Conservation (phyloP, 2,797 vertebrate genomes). For the Chanos chanos region DNA sequence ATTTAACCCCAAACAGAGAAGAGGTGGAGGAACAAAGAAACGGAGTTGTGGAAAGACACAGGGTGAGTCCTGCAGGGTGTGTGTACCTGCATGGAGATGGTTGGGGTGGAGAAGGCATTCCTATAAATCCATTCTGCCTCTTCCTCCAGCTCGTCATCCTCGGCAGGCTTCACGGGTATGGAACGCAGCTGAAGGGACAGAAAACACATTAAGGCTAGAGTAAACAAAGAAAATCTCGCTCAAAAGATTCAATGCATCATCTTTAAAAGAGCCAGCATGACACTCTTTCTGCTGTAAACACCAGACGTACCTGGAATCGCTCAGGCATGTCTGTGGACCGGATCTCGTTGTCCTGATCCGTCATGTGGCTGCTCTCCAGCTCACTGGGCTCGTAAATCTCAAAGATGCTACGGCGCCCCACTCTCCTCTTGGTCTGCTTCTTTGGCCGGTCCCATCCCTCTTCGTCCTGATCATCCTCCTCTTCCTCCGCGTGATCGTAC, state of each 20-base stretch:
- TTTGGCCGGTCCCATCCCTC: slow-evolving; percentile 91
- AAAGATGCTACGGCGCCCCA: slow-evolving; percentile 95
- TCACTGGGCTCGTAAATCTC: slow-evolving; percentile 98
- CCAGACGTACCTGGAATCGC: slow-evolving; percentile 88
- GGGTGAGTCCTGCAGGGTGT: background rate
- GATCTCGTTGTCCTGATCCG: slow-evolving; percentile 98
- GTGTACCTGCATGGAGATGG: slow-evolving; percentile 94
- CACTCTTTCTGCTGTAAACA: too few species aligned
- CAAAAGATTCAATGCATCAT: too few species aligned
- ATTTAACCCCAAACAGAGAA: too few species aligned
- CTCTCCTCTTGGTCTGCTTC: slow-evolving; percentile 91
- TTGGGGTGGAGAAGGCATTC: slow-evolving; percentile 94
- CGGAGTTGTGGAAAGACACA: background rate
- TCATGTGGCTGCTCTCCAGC: slow-evolving; percentile 97
- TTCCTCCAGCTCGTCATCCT: slow-evolving; percentile 95
- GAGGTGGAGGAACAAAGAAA: too few species aligned
- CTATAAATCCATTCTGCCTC: slow-evolving; percentile 99
- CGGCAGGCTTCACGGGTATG: slow-evolving; percentile 90
- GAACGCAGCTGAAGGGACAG: slow-evolving; percentile 75
- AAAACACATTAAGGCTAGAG: slow-evolving; percentile 1
- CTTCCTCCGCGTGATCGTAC: slow-evolving; percentile 91
- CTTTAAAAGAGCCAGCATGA: too few species aligned
- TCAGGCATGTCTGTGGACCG: slow-evolving; percentile 96
- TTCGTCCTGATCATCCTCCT: slow-evolving; percentile 92
- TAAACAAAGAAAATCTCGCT: background rate